Percentiles rank a stretch among this genome's conserved stretches.
Conservation (phyloP, 2,888 invertebrate genomes). For the Tanytarsus gracilentus region DNA sequence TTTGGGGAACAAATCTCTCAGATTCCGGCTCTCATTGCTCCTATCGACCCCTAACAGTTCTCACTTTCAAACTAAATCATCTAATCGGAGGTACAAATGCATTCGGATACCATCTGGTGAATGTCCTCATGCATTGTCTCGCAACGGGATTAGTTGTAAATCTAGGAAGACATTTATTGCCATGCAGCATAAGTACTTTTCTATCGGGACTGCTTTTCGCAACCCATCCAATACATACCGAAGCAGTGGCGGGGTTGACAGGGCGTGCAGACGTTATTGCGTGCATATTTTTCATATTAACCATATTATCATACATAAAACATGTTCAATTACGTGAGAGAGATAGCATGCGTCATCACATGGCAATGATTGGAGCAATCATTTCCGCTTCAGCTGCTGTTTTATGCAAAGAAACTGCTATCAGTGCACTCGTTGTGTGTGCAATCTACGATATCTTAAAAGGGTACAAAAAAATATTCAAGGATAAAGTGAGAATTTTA, state of each 20-base stretch:
- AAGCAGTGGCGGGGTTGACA: conserved; percentile 92
- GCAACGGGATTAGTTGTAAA: conserved; percentile 76
- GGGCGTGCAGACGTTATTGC: conserved; percentile 91
- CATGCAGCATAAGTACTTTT: conserved; percentile 58
- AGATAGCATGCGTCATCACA: conserved; percentile 45
- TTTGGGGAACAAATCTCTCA: conserved; percentile 93
- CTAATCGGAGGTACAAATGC: conserved; percentile 67
- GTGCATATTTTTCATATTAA: conserved; percentile 79
- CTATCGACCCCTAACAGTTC: conserved; percentile 85
- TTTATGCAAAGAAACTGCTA: conserved; percentile 91
- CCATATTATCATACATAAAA: conserved; percentile 75
- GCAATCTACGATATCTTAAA: conserved; percentile 75
- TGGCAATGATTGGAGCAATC: conserved; percentile 53
- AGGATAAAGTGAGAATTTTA: conserved; percentile 47
- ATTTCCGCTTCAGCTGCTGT: conserved; percentile 69
- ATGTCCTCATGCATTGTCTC: conserved; percentile 75
- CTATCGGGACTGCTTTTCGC: conserved; percentile 83
- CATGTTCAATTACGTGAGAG: conserved; percentile 60
- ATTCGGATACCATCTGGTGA: conserved; percentile 77
- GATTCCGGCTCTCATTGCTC: conserved; percentile 95
- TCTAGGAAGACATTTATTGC: conserved; percentile 61
- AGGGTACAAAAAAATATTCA: conserved; percentile 40
- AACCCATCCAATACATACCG: conserved; percentile 91
- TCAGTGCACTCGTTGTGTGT: conserved; percentile 84
- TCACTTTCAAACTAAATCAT: conserved; percentile 78